These are phyloP conservation scores for Otis tarda DNA, from an alignment of 2,113 vertebrate genomes.

Conservation along the genomic window DNA sequence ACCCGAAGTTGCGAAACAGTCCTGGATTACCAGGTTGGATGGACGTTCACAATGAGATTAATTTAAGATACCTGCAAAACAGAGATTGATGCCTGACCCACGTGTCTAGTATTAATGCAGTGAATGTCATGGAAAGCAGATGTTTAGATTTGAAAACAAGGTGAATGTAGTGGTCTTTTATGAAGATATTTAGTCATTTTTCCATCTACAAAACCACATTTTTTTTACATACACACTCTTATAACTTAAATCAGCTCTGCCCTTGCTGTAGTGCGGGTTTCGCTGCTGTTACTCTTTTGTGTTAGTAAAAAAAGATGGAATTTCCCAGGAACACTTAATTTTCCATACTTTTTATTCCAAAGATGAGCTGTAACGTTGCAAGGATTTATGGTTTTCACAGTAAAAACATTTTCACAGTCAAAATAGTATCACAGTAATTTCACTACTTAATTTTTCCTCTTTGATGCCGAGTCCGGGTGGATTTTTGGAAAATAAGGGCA, in stretches of 20 bases:
- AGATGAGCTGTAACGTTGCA: rapidly evolving
- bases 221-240: not conserved
- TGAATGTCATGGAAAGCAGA: not conserved
- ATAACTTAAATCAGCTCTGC: not conserved
- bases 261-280: not conserved
- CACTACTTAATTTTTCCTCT: not conserved
- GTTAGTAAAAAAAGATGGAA: not conserved
- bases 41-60: not conserved
- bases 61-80: rapidly evolving
- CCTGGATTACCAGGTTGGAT: not conserved
- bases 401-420: rapidly evolving
- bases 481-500: no score
- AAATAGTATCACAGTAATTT: not conserved
- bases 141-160: not conserved
- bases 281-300: rapidly evolving
- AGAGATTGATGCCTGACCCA: not conserved
- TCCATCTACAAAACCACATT: rapidly evolving
- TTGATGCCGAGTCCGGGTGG: not conserved
- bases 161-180: rapidly evolving
- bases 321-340: not conserved
- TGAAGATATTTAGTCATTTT: not conserved
- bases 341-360: not conserved
- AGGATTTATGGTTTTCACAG: not conserved
- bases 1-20: not conserved
- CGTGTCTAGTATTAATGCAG: not conserved